Conservation (phyloP, 2,888 invertebrate species). For the Heliconius cydno region DNA sequence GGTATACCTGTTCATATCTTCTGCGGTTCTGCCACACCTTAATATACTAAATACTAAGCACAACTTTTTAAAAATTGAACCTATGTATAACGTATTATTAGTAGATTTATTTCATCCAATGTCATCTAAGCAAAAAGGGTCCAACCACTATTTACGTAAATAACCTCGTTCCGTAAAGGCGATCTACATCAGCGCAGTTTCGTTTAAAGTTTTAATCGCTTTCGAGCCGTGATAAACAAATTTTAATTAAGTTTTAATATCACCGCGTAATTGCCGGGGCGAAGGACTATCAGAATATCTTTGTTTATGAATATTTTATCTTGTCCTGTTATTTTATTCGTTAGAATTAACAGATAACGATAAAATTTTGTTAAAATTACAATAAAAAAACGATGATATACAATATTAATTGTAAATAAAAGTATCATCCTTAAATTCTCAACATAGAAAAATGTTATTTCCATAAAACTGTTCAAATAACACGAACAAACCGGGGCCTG, state of each 20-base stretch:
- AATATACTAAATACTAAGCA: background rate
- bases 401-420: background rate
- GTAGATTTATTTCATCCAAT: slow-evolving; percentile 8
- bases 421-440: background rate
- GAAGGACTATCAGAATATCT: slow-evolving; percentile 75
- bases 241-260: slow-evolving; percentile 84
- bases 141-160: slow-evolving; percentile 74
- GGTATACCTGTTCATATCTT: background rate
- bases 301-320: slow-evolving; percentile 73
- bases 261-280: slow-evolving; percentile 81
- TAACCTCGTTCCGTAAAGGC: slow-evolving; percentile 78
- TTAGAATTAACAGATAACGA: slow-evolving; percentile 11
- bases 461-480: slow-evolving; percentile 44
- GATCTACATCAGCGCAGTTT: slow-evolving; percentile 75
- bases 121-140: slow-evolving; percentile 35
- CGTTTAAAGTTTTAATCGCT: slow-evolving; percentile 83
- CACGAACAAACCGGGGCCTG: slow-evolving; percentile 49
- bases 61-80: background rate
- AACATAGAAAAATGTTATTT: background rate
- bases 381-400: background rate
- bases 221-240: slow-evolving; percentile 82
- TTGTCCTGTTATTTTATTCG: slow-evolving; percentile 50
- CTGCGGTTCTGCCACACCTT: background rate
- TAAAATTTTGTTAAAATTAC: background rate
- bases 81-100: too few species aligned